Evolutionary conservation across 2,113 vertebrate genomes (phyloP), one percentile per base, ranked within the genome.

Genomic region (Thamnophis sirtalis): DNA sequence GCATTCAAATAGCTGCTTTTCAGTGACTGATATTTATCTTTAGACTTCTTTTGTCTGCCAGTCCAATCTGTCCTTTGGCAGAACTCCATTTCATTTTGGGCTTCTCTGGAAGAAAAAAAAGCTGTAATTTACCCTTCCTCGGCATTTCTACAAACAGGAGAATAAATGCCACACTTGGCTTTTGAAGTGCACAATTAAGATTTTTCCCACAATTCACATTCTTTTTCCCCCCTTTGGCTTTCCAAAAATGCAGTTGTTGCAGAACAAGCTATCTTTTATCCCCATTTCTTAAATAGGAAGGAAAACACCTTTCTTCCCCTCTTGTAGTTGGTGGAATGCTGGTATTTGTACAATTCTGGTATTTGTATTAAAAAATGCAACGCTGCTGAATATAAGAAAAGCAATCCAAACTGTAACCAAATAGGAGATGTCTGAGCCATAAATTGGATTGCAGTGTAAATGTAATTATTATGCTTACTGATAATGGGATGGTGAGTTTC

Each of bases 141-240:
- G 60, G 13, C 94, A 88, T 89, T 93, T 89, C 92, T 93, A 91
- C 91, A n/a, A 89, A 22, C 22, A 87, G 84, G 17, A 90, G 86
- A 95, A 86, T 49, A 92, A 22, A n/a, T 88, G 19, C 13, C 93
- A 58, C n/a, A 73, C 5, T 92, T 60, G 68, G 91, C 73, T 91
- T 89, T 0, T 89, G 92, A 91, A 10, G 33, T 80, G 28, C 4
- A 38, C 28, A 63, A 38, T 91, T 63, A 24, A 33, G 6, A 87
- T 87, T 53, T 63, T 38, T 28, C 9, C 15, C 48, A 80, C 19
- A 73, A 49, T 56, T 49, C 19, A 86, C 8, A 49, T 43, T 43
- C 68, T 55, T 58, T 43, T 55, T n/a, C 15, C 24, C 38, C 43
- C 9, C 22, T 60, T 28, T 50, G 11, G 5, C 49, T 84, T 60